Base-by-base conservation (phyloP, 2,797 vertebrate species). In the Acrossocheilus fasciatus region DNA sequence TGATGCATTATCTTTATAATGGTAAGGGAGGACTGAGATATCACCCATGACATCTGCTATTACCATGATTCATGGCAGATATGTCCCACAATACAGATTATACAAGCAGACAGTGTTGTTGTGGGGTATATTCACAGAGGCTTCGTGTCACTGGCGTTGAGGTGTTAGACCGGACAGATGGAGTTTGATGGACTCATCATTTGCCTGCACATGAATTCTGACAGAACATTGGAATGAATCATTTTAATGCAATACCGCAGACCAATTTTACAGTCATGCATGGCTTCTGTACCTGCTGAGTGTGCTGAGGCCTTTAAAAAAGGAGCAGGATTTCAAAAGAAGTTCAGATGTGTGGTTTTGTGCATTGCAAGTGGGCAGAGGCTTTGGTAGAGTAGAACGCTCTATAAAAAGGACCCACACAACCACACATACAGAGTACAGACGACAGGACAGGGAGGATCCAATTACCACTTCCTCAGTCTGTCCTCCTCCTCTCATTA, bases 391-490 rank as follows among this genome's bases (percentile, higher is more conserved):
- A 64, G 77, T 50, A 64, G 77, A 79, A 62, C 1, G 10, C 26
- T 47, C 84, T 81, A 86, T 86, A 81, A 81, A 81, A 86, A 86
- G 78, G 45, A 81, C 69, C 69, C 43, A 66, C 68, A 39, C 84
- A 84, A 76, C 82, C 72, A 15, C 83, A 85, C 75, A 70, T 78
- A 43, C 47, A 52, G 80, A 70, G 47, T 30, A 57, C 64, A 87
- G 82, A 39, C 52, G 18, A 36, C 78, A 84, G 81, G 69, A 84
- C 82, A 72, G 88, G 85, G 85, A 84, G 74, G 50, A 81, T 89
- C 88, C 85, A 89, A 87, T 87, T 89, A 87, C 88, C 82, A 81
- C 85, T 84, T 84, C 76, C 87, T 88, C 76, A 23, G 76, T 75
- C 62, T 72, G 52, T 81, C 88, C 77, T 87, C 52, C 77, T 87